A percentile compares a stretch with the other conserved stretches of the same genome.
Conservation (phyloP, 2,888 invertebrate genomes). For the Diaphora mendica region DNA sequence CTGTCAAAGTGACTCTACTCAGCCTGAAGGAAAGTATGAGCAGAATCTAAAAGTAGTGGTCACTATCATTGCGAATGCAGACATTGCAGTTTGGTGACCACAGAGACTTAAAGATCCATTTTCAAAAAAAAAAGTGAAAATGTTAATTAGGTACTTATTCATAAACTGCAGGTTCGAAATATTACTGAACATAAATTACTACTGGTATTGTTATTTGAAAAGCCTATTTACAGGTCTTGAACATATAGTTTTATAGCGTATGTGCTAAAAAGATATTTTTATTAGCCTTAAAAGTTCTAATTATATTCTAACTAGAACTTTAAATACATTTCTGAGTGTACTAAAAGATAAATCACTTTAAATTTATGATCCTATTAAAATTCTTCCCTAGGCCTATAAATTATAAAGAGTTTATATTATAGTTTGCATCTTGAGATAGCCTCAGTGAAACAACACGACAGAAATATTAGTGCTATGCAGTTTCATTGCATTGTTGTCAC, state of each 20-base stretch:
- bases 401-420: slow-evolving; percentile 15
- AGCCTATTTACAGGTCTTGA: background rate
- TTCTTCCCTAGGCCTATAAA: slow-evolving; percentile 16
- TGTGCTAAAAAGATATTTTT: background rate
- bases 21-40: too few species aligned
- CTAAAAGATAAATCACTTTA: slow-evolving; percentile 8
- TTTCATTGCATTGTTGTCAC: slow-evolving; percentile 22
- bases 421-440: slow-evolving; percentile 8
- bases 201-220: background rate
- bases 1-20: too few species aligned
- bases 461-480: slow-evolving; percentile 29
- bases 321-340: slow-evolving; percentile 2
- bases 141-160: too few species aligned
- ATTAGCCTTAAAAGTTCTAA: slow-evolving; percentile 6
- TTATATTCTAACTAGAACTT: slow-evolving; percentile 20
- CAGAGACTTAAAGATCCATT: too few species aligned
- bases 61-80: too few species aligned
- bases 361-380: slow-evolving; percentile 26
- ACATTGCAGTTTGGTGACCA: too few species aligned
- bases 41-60: too few species aligned
- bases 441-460: slow-evolving; percentile 34
- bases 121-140: background rate
- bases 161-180: background rate
- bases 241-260: background rate
- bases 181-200: background rate